Evolutionary conservation across 2,797 vertebrate species (phyloP), one percentile per base, ranked within the genome.

Genomic region (Sebastes aleutianus): DNA sequence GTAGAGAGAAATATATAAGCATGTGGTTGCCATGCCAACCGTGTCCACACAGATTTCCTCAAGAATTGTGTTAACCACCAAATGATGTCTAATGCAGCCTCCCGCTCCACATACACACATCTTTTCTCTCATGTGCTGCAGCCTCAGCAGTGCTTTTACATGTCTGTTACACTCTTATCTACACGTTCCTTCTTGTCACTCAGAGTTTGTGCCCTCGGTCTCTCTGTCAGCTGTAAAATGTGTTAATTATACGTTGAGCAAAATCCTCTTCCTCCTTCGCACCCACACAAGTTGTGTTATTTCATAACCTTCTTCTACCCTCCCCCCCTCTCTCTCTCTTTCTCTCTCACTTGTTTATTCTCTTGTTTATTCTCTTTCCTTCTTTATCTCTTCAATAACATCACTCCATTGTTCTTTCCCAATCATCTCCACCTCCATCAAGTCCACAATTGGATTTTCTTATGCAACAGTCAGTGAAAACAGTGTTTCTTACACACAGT

Each of bases 11-110:
- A 91, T 90, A 85, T 94, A 92, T 93, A 93, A 94, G 93, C 87
- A 90, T 88, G 87, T 76, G 91, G 95, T 95, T 96, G 88, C 95
- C 90, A 95, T 95, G 94, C 82, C 92, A 95, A 95, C 95, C 20
- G 34, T 83, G 82, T 91, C 87, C 85, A 76, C 82, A 54, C 66
- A 84, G 77, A 86, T 89, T 76, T 87, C 80, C 72, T 87, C 65
- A 87, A 74, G 74, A 76, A 77, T 47, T 26, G 47, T 70, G 78
- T 78, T 86, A 78, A 89, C 79, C 69, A 84, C 88, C 78, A 84
- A 87, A 76, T 62, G 24, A 74, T 66, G 69, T 68, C 24, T 73
- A 59, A 69, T 9, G 13, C 66, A 65, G 10, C 57, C 47, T 65
- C 66, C 65, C 18, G n/a, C n/a, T 39, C 9, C 43, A 57, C 54